Base-by-base conservation (phyloP, 2,113 vertebrate genomes). In the Thinocorus orbignyianus region DNA sequence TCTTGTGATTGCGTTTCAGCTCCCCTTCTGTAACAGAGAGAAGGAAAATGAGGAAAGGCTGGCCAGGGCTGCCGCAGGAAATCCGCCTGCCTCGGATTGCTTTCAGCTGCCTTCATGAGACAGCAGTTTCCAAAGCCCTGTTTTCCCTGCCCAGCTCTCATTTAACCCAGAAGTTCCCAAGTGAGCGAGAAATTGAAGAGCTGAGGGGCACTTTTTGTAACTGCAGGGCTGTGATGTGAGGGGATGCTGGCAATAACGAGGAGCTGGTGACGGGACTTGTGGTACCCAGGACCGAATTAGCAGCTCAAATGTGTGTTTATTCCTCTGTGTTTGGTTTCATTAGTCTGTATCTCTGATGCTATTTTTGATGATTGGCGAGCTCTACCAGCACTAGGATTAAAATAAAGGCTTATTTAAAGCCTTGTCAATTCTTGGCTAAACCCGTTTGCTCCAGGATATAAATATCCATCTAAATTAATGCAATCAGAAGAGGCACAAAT, bases 71-170 rank as follows among this genome's bases (percentile, higher is more conserved):
- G 54, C 77, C 1, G 23, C 92, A 90, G 96, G 95, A 96, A 96
- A 91, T 96, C 77, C 10, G 9, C 65, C 65, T 95, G 65, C 48
- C 76, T 35, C 2, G 0, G 33, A 52, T 88, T 8, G 13, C 69
- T 90, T 90, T 92, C 84, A 85, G 78, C 61, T 95, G 93, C 78
- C 48, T 90, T 81, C 69, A 66, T 93, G 92, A 94, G 91, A 86
- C 88, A 96, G 88, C 90, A 88, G 39, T 90, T 97, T 93, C 90
- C 73, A 92, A 88, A 94, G 25, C 52, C 35, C 19, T 60, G 11
- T 52, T 77, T 74, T 78, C 65, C 48, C 76, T 90, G 72, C 35
- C 30, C 49, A 39, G 20, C 72, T 90, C 52, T 92, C 54, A 13
- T 66, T 95, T 94, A 94, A 88, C 73, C 52, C 70, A 86, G 52